Conservation (phyloP, 2,888 invertebrate genomes). For the Tanypteryx hageni region DNA sequence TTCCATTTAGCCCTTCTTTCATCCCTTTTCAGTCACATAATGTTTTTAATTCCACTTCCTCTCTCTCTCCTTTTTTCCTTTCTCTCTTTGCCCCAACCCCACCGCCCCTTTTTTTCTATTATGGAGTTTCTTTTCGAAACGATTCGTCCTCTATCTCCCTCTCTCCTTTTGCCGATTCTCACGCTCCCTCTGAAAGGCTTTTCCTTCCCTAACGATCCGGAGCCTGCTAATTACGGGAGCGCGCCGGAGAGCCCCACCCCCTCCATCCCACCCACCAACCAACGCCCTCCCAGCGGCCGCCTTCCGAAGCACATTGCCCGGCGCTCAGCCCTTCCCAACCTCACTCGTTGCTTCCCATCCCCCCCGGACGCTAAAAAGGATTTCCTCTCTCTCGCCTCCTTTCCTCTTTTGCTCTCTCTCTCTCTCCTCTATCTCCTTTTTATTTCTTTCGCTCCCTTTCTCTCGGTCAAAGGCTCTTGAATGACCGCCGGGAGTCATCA, state of each 20-base stretch:
- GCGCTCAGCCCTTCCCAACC: not conserved
- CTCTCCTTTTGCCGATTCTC: slow-evolving; percentile 57
- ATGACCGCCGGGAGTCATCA: slow-evolving; percentile 35
- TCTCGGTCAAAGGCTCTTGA: slow-evolving; percentile 29
- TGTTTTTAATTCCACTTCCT: slow-evolving; percentile 58
- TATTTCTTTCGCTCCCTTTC: slow-evolving; percentile 17
- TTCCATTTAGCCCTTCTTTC: slow-evolving; percentile 49
- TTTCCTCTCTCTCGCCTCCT: slow-evolving; percentile 37
- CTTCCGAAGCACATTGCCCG: slow-evolving; percentile 35
- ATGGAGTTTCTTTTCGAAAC: slow-evolving; percentile 25
- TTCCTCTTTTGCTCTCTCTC: not conserved
- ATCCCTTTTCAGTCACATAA: slow-evolving; percentile 60
- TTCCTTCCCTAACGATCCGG: slow-evolving; percentile 59
- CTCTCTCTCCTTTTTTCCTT: not conserved
- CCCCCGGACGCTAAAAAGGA: slow-evolving; percentile 27
- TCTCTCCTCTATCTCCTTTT: slow-evolving; percentile 20
- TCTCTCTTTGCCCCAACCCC: not conserved
- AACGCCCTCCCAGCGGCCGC: not conserved
- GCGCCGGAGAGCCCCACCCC: not conserved
- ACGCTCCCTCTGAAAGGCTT: slow-evolving; percentile 51
- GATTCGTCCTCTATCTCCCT: not conserved
- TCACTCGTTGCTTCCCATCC: not conserved
- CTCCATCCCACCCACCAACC: not conserved
- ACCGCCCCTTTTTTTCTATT: slow-evolving; percentile 34
- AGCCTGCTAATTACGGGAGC: slow-evolving; percentile 60